Evolutionary conservation across 2,797 vertebrate species (phyloP).

Genomic region (Coendou prehensilis): DNA sequence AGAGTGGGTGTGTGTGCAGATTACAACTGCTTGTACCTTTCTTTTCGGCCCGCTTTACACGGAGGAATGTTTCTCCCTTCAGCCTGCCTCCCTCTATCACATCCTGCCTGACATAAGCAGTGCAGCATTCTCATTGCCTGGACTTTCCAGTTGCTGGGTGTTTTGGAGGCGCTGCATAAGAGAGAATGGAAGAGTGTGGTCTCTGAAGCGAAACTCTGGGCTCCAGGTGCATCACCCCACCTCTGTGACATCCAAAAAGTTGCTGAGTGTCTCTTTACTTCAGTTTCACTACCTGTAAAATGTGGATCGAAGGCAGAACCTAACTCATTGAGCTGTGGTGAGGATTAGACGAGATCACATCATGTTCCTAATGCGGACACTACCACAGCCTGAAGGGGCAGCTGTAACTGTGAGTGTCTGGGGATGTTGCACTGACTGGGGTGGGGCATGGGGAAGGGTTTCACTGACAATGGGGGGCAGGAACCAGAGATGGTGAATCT

Average conservation of each 20-base stretch:
- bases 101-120: not conserved
- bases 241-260: not conserved
- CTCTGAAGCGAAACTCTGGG: not conserved
- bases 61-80: not conserved
- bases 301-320: not conserved
- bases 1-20: not conserved
- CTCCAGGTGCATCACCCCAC: not conserved
- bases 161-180: not conserved
- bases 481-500: not conserved
- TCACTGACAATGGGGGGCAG: not conserved
- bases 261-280: not conserved
- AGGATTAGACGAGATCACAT: not conserved
- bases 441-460: not conserved
- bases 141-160: not conserved
- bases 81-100: not conserved
- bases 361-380: not conserved
- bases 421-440: not conserved
- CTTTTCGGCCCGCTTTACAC: not conserved
- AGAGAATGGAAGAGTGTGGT: not conserved
- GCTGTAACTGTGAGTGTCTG: not conserved
- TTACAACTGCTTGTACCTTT: not conserved
- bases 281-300: conserved; percentile 2
- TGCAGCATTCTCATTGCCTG: not conserved
- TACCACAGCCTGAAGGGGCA: too few relatives aligned
- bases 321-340: not conserved